These are phyloP conservation scores for Tipula confusa DNA, from an alignment of 2,888 invertebrate genomes.

Conservation along the genomic window DNA sequence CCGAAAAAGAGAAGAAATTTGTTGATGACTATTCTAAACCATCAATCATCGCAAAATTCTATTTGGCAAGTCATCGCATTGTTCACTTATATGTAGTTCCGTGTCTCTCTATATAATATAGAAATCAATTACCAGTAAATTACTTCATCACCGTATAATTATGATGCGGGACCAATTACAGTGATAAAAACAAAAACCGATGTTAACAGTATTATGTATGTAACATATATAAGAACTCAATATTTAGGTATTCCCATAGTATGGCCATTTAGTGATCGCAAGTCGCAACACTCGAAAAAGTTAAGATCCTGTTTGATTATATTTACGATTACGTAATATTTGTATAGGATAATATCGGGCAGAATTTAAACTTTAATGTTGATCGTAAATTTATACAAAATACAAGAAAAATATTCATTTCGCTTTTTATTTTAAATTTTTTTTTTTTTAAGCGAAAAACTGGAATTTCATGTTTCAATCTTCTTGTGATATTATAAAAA, in stretches of 20 bases:
- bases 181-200: neutral
- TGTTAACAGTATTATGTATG: neutral
- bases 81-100: neutral
- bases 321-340: neutral
- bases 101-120: neutral
- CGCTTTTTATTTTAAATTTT: too few species aligned
- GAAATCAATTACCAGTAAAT: constrained; percentile 1
- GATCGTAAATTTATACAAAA: neutral
- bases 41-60: neutral
- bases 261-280: neutral
- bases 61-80: neutral
- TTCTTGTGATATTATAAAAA: neutral
- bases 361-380: neutral
- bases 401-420: neutral
- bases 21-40: neutral
- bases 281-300: neutral
- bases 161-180: neutral
- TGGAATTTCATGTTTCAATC: neutral
- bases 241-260: neutral
- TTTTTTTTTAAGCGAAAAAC: neutral
- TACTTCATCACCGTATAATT: neutral
- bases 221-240: neutral
- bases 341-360: neutral
- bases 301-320: neutral
- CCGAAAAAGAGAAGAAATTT: neutral